Evolutionary conservation across 2,888 invertebrate genomes (phyloP), one percentile per base, ranked within the genome.

Genomic region (Patella depressa): DNA sequence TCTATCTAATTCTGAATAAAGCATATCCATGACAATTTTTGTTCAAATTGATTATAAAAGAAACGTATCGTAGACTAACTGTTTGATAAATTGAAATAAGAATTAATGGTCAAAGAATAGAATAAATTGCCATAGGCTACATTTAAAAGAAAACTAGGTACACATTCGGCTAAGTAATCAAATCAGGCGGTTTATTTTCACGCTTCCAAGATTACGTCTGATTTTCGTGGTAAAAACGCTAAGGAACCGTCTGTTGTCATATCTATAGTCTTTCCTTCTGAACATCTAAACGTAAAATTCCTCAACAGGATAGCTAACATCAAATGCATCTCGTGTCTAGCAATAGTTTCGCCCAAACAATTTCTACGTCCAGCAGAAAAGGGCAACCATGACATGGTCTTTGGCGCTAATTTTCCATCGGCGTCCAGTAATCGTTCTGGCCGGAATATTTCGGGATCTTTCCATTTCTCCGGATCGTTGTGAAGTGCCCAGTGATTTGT

Each of bases 381-480:
- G 1, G 89, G 89, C 45, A 88, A 80, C 86, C 85, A 88, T 65
- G 82, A 84, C 12, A 82, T 80, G 5, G 84, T 85, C 79, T 85
- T 86, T 1, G 86, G 81, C 2, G 78, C 83, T 72, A 88, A 75
- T 54, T 84, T 84, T 9, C 88, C 88, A 57, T 84, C 77, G 19
- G 81, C 82, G 29, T 85, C 84, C 3, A 89, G 78, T 77, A 82
- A 88, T 45, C 88, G 78, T 24, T 87, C 85, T 3, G 89, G 89
- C 29, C 79, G 80, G 80, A 88, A 89, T 15, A 75, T 76, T 17
- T 82, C 78, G 0, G 85, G 85, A 45, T 87, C 80, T 15, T 83
- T 80, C 87, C 87, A 89, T 5, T 81, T 72, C 1, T 81, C 74
- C 2, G 86, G 84, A 75, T 88, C 87, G 72, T 82, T 79, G 77